Conservation (phyloP, 2,888 invertebrate genomes). For the Cheilosia impressa region DNA sequence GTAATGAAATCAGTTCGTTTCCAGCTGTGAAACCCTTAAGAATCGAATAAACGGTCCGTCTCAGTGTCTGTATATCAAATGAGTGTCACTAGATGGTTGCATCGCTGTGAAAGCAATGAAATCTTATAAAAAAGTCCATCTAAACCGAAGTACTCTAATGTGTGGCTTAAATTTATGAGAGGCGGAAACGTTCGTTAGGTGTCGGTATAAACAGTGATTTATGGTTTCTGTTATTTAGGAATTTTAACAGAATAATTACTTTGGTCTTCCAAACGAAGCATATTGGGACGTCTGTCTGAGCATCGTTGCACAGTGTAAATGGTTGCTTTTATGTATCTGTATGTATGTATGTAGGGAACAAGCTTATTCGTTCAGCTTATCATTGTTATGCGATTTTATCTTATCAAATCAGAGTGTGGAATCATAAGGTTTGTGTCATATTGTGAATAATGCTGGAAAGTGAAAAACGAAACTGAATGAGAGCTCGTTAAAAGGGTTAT, state of each 20-base stretch:
- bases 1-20: constrained; percentile 65
- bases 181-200: constrained; percentile 46
- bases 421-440: neutral
- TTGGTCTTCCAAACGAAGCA: constrained; percentile 40
- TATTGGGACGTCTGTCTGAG: constrained; percentile 13
- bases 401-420: constrained; percentile 34
- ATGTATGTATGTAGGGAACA: neutral
- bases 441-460: no score
- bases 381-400: constrained; percentile 25
- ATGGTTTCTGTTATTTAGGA: constrained; percentile 28
- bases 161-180: constrained; percentile 18
- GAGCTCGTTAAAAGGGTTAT: no score
- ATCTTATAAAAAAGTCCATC: constrained; percentile 20
- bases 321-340: neutral
- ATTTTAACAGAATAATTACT: constrained; percentile 18
- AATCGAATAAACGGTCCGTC: constrained; percentile 25
- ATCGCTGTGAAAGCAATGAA: neutral
- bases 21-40: constrained; percentile 54
- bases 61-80: neutral
- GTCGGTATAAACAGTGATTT: constrained; percentile 57
- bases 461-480: no score
- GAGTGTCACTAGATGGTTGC: neutral
- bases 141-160: neutral
- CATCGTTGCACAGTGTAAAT: neutral
- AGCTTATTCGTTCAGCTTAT: neutral